A percentile compares a stretch with the other conserved stretches of the same genome.
Evolutionary conservation across 2,797 vertebrate species (phyloP).

Genomic region (Hephaestus fuliginosus): DNA sequence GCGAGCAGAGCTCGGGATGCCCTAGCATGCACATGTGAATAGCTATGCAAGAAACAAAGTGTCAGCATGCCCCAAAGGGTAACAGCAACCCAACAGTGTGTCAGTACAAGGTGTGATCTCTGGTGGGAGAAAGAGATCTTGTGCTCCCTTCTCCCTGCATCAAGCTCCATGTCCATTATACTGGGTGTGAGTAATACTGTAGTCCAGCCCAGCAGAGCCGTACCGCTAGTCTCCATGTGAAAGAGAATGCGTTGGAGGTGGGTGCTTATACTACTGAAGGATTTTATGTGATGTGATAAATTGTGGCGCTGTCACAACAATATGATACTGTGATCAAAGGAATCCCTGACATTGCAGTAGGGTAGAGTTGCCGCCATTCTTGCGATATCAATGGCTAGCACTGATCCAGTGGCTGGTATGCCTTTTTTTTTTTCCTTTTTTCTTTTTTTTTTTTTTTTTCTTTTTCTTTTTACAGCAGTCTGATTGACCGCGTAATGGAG

Average conservation of each 20-base stretch:
- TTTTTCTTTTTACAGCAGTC: constrained; percentile 50
- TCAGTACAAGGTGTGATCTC: constrained; percentile 79
- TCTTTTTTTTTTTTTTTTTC: too few relatives aligned
- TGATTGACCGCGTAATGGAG: constrained; percentile 70
- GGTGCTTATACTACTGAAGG: constrained; percentile 77
- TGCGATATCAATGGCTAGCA: constrained; percentile 71
- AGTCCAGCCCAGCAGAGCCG: constrained; percentile 61
- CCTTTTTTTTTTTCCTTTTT: constrained; percentile 29
- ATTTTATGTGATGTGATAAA: constrained; percentile 83
- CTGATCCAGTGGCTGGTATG: constrained; percentile 56
- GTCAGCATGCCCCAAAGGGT: constrained; percentile 70
- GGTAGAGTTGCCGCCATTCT: constrained; percentile 70
- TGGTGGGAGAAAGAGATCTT: constrained; percentile 64
- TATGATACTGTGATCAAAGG: constrained; percentile 84
- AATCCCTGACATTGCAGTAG: constrained; percentile 77
- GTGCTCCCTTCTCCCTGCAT: constrained; percentile 58
- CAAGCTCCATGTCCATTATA: constrained; percentile 64
- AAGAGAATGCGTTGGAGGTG: constrained; percentile 54
- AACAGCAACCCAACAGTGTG: constrained; percentile 68
- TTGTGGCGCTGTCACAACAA: constrained; percentile 77
- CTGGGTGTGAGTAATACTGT: constrained; percentile 59
- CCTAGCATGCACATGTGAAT: constrained; percentile 70
- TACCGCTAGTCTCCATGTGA: constrained; percentile 47
- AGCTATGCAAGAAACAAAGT: constrained; percentile 83
- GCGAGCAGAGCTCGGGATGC: constrained; percentile 69